Evolutionary conservation across 2,888 invertebrate species (phyloP), one percentile per base, ranked within the genome.

Genomic region (Drosophila cracens): DNA sequence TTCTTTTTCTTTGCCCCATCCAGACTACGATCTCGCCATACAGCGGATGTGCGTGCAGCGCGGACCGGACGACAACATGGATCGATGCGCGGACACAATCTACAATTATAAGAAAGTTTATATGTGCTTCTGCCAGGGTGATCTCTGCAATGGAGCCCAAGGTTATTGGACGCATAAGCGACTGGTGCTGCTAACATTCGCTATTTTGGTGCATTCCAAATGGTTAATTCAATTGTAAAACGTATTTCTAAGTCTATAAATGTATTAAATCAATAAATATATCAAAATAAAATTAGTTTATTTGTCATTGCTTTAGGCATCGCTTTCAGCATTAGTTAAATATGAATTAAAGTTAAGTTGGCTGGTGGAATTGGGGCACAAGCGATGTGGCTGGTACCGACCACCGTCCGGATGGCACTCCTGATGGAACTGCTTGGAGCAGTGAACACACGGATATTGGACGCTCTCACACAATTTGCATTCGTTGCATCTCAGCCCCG

Each of bases 91-190:
- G 0, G 96, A 97, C 87, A 97, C 98, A 0, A 94, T 96, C 90
- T 96, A 96, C 94, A 96, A 96, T 89, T 95, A 96, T 87, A 96
- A 96, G 89, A 96, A 96, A 91, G 97, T 98, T 0, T 96, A 96
- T 90, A 97, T 98, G 96, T 98, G 98, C 91, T 97, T 98, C 91
- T 98, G 98, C 89, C 95, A 95, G 84, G 98, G 98, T 7, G 98
- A 98, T 92, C 94, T 98, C 40, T 98, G 98, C 92, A 98, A 98
- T 63, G 67, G 61, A 27, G 63, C 65, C 34, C 25, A 16, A n/a
- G 31, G 18, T 2, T 53, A 16, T 6, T 40, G 64, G 58, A 2
- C 51, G 34, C 58, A 6, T 10, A 52, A 36, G 11, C n/a, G 29
- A 27, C 21, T 73, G 5, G 13, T n/a, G 0, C 10, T 66, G 8